phyloP scores from a whole-genome alignment of 2,888 invertebrate species.

The Sarcophaga carnaria region DNA sequence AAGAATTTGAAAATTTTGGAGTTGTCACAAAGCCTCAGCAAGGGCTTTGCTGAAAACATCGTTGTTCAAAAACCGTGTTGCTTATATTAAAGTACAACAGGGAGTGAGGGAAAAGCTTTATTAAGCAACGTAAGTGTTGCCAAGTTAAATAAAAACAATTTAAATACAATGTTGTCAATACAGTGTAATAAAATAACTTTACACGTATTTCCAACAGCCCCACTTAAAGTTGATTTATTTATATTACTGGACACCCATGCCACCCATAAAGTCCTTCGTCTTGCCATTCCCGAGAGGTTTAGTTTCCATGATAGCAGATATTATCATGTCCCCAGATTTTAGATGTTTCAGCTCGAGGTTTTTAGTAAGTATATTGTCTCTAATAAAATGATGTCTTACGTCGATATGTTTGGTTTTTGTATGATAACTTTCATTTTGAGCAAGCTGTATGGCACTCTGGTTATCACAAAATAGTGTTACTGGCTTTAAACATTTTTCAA shows the following conservation, averaged over 20 bases:
- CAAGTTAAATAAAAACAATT: too few species aligned
- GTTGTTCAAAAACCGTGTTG: background rate
- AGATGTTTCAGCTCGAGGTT: background rate
- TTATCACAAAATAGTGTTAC: background rate
- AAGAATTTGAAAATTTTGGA: too few species aligned
- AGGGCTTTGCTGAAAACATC: too few species aligned
- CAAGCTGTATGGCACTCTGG: background rate
- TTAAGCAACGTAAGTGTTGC: background rate
- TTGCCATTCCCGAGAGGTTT: background rate
- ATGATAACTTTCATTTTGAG: background rate
- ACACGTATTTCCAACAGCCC: background rate
- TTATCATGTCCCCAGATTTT: background rate
- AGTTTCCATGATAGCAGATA: background rate
- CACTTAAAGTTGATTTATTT: too few species aligned
- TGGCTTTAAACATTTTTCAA: background rate
- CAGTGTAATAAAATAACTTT: background rate
- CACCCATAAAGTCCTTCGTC: background rate
- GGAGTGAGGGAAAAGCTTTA: background rate
- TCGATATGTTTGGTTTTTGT: background rate
- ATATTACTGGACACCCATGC: background rate
- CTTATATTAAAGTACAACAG: background rate
- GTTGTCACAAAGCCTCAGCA: too few species aligned
- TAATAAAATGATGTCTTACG: constrained; percentile 1
- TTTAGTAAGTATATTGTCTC: background rate
- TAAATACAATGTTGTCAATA: background rate